Evolutionary conservation across 1,140 invertebrate species (phyloP).

Genomic region (Schlechtendalia chinensis): DNA sequence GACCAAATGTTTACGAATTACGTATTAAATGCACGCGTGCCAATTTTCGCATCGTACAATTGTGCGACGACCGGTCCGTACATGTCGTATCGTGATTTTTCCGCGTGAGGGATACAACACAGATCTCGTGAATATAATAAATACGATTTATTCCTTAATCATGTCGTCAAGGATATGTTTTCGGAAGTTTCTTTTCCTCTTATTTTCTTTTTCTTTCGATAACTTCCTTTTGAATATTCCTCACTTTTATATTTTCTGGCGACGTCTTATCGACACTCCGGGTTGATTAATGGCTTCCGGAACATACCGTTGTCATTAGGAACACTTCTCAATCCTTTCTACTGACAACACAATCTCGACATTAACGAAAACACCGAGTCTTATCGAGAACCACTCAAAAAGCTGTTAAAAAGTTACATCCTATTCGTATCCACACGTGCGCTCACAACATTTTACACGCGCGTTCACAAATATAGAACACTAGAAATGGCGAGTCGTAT

Average conservation of each 20-base stretch:
- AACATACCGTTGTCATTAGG: slow-evolving; percentile 7
- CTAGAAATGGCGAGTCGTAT: background rate
- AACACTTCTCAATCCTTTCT: background rate
- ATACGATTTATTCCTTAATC: slow-evolving; percentile 24
- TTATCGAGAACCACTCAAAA: slow-evolving; percentile 31
- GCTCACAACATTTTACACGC: background rate
- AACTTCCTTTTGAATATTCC: slow-evolving; percentile 14
- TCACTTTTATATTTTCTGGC: slow-evolving; percentile 1
- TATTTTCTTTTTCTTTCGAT: background rate
- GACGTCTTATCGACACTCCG: slow-evolving; percentile 17
- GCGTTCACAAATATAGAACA: background rate
- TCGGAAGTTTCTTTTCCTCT: slow-evolving; percentile 10
- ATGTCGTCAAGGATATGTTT: background rate
- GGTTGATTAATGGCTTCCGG: slow-evolving; percentile 15
- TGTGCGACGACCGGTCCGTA: too few species aligned
- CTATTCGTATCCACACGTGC: background rate
- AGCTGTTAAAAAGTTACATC: slow-evolving; percentile 29
- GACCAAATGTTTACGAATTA: too few species aligned
- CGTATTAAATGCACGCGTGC: too few species aligned
- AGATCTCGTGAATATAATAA: background rate
- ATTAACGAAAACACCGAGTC: background rate
- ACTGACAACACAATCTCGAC: slow-evolving; percentile 8
- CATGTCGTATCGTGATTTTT: too few species aligned
- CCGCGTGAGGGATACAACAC: too few species aligned
- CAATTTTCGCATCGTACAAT: too few species aligned